A percentile compares a stretch with the other conserved stretches of the same genome.
These are phyloP conservation scores for Pachliopta kotzebuea DNA, from an alignment of 2,888 invertebrate species.

Conservation along the genomic window DNA sequence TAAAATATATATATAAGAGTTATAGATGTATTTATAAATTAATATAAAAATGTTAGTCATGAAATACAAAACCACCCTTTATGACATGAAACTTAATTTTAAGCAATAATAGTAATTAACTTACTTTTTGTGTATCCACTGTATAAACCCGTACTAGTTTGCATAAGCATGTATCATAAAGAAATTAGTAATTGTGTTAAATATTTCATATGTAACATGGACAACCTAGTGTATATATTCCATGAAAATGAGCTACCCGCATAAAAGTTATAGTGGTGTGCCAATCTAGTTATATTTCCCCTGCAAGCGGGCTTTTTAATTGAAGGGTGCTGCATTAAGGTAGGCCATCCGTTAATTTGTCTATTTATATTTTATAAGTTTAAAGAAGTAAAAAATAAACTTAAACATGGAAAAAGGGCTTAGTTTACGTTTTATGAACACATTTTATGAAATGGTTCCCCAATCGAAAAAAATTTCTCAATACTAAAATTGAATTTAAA, in stretches of 20 bases:
- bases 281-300: constrained; percentile 67
- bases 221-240: constrained; percentile 1
- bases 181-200: not conserved
- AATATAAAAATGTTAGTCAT: not conserved
- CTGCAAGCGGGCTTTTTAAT: constrained; percentile 58
- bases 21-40: not conserved
- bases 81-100: too few species aligned
- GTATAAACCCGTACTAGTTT: too few species aligned
- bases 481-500: too few species aligned
- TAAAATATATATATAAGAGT: too few species aligned
- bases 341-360: constrained; percentile 28
- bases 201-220: not conserved
- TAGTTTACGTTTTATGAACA: too few species aligned
- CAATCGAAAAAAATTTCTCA: too few species aligned
- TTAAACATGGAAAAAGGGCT: not conserved
- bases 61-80: not conserved
- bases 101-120: too few species aligned
- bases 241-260: constrained; percentile 60
- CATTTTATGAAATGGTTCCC: too few species aligned
- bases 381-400: not conserved
- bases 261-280: constrained; percentile 67
- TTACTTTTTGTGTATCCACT: too few species aligned
- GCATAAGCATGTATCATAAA: not conserved
- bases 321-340: constrained; percentile 51
- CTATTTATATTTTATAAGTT: constrained; percentile 36